Base-by-base conservation (phyloP, 2,113 vertebrate genomes). In the Cololabis saira region DNA sequence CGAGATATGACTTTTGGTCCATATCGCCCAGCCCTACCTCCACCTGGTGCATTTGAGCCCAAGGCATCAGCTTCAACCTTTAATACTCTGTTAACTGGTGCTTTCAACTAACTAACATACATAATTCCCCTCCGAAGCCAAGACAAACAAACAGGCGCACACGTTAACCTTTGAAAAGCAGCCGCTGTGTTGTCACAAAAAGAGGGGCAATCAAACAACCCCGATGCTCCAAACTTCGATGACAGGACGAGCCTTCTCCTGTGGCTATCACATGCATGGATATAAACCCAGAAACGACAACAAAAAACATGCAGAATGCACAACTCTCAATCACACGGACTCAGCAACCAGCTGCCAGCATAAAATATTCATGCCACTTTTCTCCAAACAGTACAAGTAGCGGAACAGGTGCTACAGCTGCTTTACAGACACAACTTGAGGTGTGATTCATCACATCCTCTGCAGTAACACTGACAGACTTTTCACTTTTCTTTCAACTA, bases 341-440 rank as follows among this genome's bases (percentile, higher is more conserved):
- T 33, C 27, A 12, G 19, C 27, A 15, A 61, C 78, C 73, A 84
- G 72, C 80, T 84, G 87, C 67, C 81, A 66, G n/a, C 67, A 81
- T 81, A 3, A 85, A 85, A 77, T 83, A 79, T 86, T 77, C 71
- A 89, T 30, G 16, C 43, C 52, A 13, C 69, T 56, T 33, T 64
- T 59, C 53, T 71, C 63, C 56, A 58, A 74, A 80, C 62, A 51
- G 45, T 71, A 21, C 13, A 12, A 62, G 51, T 40, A 22, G 40
- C 18, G 33, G 57, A 72, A 62, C 81, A 80, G 75, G 75, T 81
- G 81, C 63, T 51, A 37, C 13, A 12, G 2, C 3, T 0, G 11
- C 42, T 70, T 81, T 24, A 49, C 15, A 16, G 45, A 56, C 52
- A 64, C 72, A 75, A 67, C 12, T 30, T 0, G 51, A 69, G n/a